These are phyloP conservation scores for Zelostemma sp. DNA, from an alignment of 1,140 invertebrate species.

Conservation along the genomic window DNA sequence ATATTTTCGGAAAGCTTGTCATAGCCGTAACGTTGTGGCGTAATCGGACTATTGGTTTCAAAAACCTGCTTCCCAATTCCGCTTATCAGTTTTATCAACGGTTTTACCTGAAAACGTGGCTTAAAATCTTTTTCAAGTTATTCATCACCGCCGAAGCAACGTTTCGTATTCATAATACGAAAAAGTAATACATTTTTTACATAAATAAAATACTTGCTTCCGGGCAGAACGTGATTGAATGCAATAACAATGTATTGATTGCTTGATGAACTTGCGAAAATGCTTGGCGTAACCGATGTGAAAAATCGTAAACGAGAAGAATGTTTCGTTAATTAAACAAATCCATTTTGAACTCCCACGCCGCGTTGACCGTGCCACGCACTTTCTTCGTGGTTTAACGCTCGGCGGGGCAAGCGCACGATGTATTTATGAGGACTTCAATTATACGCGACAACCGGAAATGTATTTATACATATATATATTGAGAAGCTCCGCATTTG, in stretches of 20 bases:
- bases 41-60: constrained; percentile 39
- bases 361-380: constrained; percentile 3
- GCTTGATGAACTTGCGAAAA: no score
- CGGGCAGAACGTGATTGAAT: no score
- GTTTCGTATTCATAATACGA: no score
- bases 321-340: neutral
- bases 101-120: no score
- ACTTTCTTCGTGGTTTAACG: constrained; percentile 21
- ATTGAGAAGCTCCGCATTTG: neutral
- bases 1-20: constrained; percentile 61
- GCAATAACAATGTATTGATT: no score
- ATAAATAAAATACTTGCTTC: no score
- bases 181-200: no score
- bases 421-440: constrained; percentile 42
- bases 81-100: no score
- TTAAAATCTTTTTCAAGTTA: no score
- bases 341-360: constrained; percentile 5
- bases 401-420: constrained; percentile 19
- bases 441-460: constrained; percentile 31
- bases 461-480: constrained; percentile 42
- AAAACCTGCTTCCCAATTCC: no score
- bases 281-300: no score
- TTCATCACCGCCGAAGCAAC: no score
- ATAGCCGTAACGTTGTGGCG: constrained; percentile 47
- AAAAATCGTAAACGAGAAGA: neutral